Base-by-base conservation (phyloP, 2,888 invertebrate species). In the Drosophila recens region DNA sequence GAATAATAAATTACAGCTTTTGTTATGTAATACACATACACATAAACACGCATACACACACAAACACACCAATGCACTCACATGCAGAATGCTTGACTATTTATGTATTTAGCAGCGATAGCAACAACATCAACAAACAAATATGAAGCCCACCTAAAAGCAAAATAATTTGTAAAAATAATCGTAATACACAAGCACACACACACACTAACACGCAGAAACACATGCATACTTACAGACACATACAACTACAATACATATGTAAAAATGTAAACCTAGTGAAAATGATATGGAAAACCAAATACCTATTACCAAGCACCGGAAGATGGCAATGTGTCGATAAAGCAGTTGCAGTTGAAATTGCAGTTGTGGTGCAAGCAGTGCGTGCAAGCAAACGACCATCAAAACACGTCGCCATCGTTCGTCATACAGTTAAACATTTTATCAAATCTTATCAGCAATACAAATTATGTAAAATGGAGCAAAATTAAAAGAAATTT, bases 91-190 rank as follows among this genome's bases (percentile, higher is more conserved):
- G 83, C 90, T 86, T 82, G 53, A 66, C 75, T 75, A 76, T 69
- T 79, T 82, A 59, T 59, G 66, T 67, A 80, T 64, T 64, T 61
- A 72, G 56, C 68, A 69, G 65, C 69, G 61, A 82, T 64, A 80
- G 66, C 75, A 83, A 73, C 51, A 72, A 65, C 80, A 67, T 57
- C 64, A 84, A 80, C 69, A 74, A 85, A 85, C 87, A 83, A 89
- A 90, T 82, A 89, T 80, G 66, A 84, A 85, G 89, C 90, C 84
- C 84, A 84, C 84, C 84, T 90, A 85, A 49, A 49, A 82, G 81
- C 87, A 86, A 86, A 86, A 72, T 82, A 86, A 89, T 86, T 84
- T 89, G 79, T 89, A 89, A 72, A 80, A 73, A 75, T 79, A 87
- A 82, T 71, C 82, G 64, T 85, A 81, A 84, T 48, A 63, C 20